A percentile compares a stretch with the other conserved stretches of the same genome.
Conservation (phyloP, 2,113 vertebrate species). For the Mustela lutreola region DNA sequence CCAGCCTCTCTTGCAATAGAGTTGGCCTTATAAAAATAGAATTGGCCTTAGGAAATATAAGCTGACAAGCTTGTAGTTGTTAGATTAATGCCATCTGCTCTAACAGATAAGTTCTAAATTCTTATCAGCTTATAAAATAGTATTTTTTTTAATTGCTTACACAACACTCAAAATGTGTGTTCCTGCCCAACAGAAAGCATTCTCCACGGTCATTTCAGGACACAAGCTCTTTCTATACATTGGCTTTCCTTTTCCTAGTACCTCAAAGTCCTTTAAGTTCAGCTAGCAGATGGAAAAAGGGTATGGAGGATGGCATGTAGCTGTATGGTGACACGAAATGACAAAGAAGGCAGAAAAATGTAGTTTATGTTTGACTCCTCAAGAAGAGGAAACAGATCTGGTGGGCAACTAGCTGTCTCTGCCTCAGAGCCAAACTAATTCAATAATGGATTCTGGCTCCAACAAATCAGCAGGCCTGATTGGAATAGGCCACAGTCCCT, state of each 20-base stretch:
- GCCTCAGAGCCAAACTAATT: background rate
- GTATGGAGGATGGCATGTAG: background rate
- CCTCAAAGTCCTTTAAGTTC: background rate
- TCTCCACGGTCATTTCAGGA: background rate
- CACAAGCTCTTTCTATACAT: background rate
- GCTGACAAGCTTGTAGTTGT: background rate
- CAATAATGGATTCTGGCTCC: background rate
- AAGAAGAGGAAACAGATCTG: conserved; percentile 9
- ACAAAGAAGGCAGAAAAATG: background rate
- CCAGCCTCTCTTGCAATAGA: background rate
- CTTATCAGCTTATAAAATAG: background rate
- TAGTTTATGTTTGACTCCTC: background rate
- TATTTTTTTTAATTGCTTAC: background rate
- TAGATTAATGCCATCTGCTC: background rate
- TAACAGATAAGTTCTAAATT: conserved; percentile 28
- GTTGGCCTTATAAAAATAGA: background rate
- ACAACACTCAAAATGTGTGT: background rate
- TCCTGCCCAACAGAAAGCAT: background rate
- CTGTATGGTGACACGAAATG: background rate
- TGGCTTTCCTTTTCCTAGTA: background rate
- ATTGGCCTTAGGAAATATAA: background rate
- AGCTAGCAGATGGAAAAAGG: background rate
- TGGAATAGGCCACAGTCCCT: background rate
- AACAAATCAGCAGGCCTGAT: background rate
- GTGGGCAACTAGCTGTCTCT: background rate